Evolutionary conservation across 2,797 vertebrate genomes (phyloP).

Genomic region (Cirrhinus molitorella): DNA sequence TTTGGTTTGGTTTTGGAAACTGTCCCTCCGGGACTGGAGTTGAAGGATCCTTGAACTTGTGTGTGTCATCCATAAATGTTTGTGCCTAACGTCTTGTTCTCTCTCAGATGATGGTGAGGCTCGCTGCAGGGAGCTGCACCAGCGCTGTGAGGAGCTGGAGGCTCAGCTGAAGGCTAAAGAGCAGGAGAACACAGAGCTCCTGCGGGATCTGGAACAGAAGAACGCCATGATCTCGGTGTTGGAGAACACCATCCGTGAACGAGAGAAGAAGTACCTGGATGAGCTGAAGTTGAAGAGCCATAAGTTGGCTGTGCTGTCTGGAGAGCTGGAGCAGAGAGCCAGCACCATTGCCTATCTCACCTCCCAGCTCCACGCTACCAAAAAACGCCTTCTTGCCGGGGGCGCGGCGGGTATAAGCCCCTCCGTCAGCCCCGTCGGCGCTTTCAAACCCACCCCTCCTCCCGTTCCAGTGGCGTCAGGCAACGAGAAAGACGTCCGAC

Average conservation of each 20-base stretch:
- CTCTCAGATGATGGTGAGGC: slow-evolving; percentile 81
- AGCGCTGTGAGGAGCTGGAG: slow-evolving; percentile 92
- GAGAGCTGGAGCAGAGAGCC: slow-evolving; percentile 95
- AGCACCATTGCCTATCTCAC: slow-evolving; percentile 96
- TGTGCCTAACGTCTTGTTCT: neutral
- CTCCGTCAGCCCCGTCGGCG: slow-evolving; percentile 83
- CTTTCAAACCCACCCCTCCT: slow-evolving; percentile 90
- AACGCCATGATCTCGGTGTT: slow-evolving; percentile 92
- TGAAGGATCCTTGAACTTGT: neutral
- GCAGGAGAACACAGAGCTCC: slow-evolving; percentile 88
- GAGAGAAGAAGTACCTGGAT: slow-evolving; percentile 96
- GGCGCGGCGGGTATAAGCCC: slow-evolving; percentile 87
- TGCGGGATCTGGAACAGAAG: slow-evolving; percentile 93
- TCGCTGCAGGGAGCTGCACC: slow-evolving; percentile 86
- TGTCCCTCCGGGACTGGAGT: neutral
- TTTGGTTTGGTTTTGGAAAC: neutral
- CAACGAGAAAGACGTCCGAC: slow-evolving; percentile 80
- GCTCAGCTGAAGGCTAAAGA: slow-evolving; percentile 90
- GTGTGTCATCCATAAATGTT: neutral
- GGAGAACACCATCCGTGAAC: slow-evolving; percentile 93
- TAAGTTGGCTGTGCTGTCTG: slow-evolving; percentile 89
- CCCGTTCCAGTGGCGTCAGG: slow-evolving; percentile 9
- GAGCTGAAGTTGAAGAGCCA: slow-evolving; percentile 98
- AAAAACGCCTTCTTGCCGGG: slow-evolving; percentile 89
- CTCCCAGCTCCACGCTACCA: slow-evolving; percentile 93